phyloP scores from a whole-genome alignment of 2,797 vertebrate genomes.

The Chiloscyllium punctatum region DNA sequence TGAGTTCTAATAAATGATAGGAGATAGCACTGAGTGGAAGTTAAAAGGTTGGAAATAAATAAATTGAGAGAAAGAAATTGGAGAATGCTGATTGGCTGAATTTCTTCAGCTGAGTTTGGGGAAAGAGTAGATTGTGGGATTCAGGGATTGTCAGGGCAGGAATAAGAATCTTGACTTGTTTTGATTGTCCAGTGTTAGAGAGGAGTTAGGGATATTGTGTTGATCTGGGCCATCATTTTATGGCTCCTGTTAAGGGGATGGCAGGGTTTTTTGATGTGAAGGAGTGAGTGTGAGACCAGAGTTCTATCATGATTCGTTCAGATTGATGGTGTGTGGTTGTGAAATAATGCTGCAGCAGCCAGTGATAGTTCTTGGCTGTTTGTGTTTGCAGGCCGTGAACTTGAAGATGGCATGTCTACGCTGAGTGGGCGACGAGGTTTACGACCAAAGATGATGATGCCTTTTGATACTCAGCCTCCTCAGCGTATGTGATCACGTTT shows the following conservation, averaged over 20 bases:
- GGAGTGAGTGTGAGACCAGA: neutral
- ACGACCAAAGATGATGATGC: conserved; percentile 99
- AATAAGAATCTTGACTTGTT: neutral
- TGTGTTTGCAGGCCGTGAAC: conserved; percentile 83
- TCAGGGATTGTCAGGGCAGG: neutral
- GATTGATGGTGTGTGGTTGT: neutral
- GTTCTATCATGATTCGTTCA: neutral
- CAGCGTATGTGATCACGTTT: conserved; percentile 75
- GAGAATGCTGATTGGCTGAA: neutral
- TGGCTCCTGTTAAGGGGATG: neutral
- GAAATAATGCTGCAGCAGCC: neutral
- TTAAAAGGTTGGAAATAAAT: neutral
- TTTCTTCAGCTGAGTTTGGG: neutral
- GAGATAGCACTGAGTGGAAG: neutral
- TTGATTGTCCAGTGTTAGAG: neutral
- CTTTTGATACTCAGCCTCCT: conserved; percentile 92
- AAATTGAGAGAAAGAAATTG: neutral
- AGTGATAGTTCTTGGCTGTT: conserved; percentile 41
- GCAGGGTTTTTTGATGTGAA: neutral
- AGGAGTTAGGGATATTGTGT: neutral
- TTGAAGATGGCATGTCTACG: conserved; percentile 95
- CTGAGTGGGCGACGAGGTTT: conserved; percentile 89
- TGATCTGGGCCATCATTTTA: neutral
- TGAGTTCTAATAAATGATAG: neutral
- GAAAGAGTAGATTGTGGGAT: neutral